Evolutionary conservation across 2,113 vertebrate genomes (phyloP).

Genomic region (Corydoras sp.): DNA sequence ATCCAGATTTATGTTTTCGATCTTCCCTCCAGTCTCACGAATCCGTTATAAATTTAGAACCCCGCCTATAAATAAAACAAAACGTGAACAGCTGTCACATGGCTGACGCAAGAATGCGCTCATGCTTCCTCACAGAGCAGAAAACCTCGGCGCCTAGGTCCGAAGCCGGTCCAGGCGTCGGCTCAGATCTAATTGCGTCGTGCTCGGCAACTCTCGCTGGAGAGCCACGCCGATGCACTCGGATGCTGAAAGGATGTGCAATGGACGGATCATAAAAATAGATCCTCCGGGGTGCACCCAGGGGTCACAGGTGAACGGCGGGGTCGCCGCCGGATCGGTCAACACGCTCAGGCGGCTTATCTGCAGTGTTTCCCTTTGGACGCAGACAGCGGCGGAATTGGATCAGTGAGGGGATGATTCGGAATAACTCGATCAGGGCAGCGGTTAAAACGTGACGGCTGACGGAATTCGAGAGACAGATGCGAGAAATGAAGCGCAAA

Average conservation of each 20-base stretch:
- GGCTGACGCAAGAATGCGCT: constrained; percentile 1
- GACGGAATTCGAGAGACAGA: background rate
- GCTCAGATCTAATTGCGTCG: constrained; percentile 10
- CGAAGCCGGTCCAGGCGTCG: background rate
- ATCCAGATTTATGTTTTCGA: too few species aligned
- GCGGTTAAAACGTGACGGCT: background rate
- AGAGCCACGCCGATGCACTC: background rate
- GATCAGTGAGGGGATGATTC: background rate
- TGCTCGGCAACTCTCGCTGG: background rate
- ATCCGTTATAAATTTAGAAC: background rate
- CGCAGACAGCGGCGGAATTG: background rate
- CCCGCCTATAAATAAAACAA: background rate
- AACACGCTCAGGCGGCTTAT: background rate
- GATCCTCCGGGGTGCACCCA: background rate
- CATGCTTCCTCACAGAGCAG: background rate
- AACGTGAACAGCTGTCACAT: background rate
- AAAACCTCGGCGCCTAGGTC: background rate
- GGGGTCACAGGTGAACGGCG: constrained; percentile 14
- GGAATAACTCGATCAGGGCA: background rate
- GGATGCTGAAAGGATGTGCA: background rate
- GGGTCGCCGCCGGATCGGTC: constrained; percentile 9
- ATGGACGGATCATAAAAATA: constrained; percentile 20
- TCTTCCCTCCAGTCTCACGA: too few species aligned
- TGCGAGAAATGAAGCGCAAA: background rate
- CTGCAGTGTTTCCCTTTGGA: constrained; percentile 2